Base-by-base conservation (phyloP, 2,113 vertebrate species). In the Python bivittatus region DNA sequence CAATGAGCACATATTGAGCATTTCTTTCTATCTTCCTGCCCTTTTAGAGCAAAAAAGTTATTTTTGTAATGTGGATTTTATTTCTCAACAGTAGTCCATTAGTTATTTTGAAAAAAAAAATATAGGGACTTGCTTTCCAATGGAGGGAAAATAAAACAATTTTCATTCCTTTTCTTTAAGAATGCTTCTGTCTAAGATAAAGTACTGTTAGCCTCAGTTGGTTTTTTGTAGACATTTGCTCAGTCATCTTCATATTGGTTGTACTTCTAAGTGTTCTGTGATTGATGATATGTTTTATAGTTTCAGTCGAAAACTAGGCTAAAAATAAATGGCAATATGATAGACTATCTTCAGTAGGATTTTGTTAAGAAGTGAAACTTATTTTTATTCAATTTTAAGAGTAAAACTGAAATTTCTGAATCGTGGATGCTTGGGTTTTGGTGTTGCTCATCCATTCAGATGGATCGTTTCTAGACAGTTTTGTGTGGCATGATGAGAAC, bases 361-460 rank as follows among this genome's bases (percentile, higher is more conserved):
- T 91, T 57, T 89, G 38, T 44, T 90, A 85, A 90, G 88, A 20
- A 20, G 2, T 33, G 88, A 87, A 42, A 38, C 72, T 79, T 38
- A 57, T 9, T 79, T 79, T 72, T 38, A 9, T 79, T 42, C 61
- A 56, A 92, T 86, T 86, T 92, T 91, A 87, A 38, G 90, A 68
- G 88, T 72, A 86, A 20, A 90, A 95, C n/a, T 72, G 53, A 94
- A 94, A 96, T n/a, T 23, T 33, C 8, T 86, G 93, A 48, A n/a
- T 48, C 3, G 83, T 25, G 88, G 42, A 5, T 64, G 85, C 72
- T 86, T 83, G 84, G 27, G 2, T 48, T 88, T 89, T 53, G 86
- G 52, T 68, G 88, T 84, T 92, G 44, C 84, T 29, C 57, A 2
- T 20, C 20, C 17, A 20, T 79, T 79, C 7, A 3, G 68, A 79